Percentiles rank a stretch among this genome's conserved stretches.
Conservation (phyloP, 2,888 invertebrate species). For the Aphodius granarius region DNA sequence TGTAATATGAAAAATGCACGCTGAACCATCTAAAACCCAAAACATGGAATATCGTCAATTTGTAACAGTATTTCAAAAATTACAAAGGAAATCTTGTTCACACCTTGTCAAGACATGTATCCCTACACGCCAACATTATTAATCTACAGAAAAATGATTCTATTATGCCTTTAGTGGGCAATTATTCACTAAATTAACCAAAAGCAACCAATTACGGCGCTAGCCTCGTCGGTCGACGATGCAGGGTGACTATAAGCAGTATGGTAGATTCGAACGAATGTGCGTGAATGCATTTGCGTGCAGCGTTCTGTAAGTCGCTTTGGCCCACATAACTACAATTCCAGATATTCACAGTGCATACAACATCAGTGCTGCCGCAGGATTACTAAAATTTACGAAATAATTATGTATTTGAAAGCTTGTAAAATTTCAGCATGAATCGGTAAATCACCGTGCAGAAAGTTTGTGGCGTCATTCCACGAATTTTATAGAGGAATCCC, state of each 20-base stretch:
- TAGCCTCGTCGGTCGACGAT: neutral
- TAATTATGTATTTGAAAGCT: neutral
- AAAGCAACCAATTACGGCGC: neutral
- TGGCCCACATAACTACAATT: neutral
- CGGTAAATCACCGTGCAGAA: neutral
- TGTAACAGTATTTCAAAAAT: too few species aligned
- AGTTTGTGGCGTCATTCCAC: neutral
- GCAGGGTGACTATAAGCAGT: too few species aligned
- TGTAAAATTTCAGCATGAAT: neutral
- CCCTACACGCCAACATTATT: neutral
- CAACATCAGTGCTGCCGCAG: neutral
- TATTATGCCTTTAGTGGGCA: neutral
- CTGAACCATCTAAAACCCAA: too few species aligned
- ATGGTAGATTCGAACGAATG: neutral
- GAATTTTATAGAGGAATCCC: neutral
- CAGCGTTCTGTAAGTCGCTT: neutral
- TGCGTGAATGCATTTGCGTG: neutral
- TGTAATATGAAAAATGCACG: too few species aligned
- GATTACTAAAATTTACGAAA: neutral
- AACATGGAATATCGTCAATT: too few species aligned
- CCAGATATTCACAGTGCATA: neutral
- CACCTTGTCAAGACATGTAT: too few species aligned
- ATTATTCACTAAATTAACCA: neutral
- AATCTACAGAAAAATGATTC: neutral
- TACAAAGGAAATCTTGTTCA: too few species aligned